These are phyloP conservation scores for Maccullochella peelii DNA, from an alignment of 2,113 vertebrate species.

Conservation along the genomic window DNA sequence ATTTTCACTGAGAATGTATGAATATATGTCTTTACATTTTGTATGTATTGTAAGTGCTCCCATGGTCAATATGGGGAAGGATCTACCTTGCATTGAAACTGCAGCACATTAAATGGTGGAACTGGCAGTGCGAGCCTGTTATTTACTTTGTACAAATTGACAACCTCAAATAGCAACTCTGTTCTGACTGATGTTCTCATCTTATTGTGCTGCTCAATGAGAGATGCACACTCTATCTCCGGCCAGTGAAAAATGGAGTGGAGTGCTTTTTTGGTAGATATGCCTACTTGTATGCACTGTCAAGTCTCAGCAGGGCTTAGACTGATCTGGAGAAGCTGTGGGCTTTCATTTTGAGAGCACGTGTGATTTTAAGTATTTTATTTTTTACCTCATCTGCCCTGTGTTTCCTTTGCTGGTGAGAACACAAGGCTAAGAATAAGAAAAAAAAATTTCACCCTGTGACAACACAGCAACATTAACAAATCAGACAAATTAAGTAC, in stretches of 20 bases:
- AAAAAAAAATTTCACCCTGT: constrained; percentile 15
- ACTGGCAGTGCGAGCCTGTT: constrained; percentile 5
- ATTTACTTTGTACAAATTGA: constrained; percentile 62
- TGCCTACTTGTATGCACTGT: constrained; percentile 42
- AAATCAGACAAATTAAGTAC: neutral
- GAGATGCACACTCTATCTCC: constrained; percentile 44
- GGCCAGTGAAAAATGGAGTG: constrained; percentile 56
- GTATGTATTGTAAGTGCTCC: neutral
- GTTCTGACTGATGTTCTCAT: constrained; percentile 67
- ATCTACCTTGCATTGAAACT: neutral
- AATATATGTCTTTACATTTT: constrained; percentile 1
- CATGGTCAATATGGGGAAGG: neutral
- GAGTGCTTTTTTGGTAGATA: constrained; percentile 51
- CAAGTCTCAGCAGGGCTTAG: constrained; percentile 42
- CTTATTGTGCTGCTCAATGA: constrained; percentile 35
- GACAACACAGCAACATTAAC: neutral
- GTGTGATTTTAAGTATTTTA: constrained; percentile 7
- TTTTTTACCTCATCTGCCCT: constrained; percentile 27
- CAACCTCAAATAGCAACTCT: constrained; percentile 52
- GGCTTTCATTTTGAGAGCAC: constrained; percentile 38
- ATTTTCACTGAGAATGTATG: neutral
- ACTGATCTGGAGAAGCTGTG: constrained; percentile 25
- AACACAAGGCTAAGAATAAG: neutral
- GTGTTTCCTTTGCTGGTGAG: neutral
- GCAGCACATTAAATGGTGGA: constrained; percentile 31